Base-by-base conservation (phyloP, 1,140 invertebrate genomes). In the Cardiocondyla obscurior region DNA sequence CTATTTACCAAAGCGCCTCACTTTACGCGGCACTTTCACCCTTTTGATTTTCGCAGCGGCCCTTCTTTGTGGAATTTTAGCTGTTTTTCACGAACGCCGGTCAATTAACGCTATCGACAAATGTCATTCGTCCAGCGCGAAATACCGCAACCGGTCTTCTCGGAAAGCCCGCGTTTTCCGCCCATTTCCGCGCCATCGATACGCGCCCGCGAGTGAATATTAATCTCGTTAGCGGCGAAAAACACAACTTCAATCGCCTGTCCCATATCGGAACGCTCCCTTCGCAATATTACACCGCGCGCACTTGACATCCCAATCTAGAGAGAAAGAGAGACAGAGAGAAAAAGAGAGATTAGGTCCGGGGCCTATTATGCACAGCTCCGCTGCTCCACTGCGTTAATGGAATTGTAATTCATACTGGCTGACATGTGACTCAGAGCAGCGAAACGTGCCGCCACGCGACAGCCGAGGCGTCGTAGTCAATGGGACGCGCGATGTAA, bases 361-460 rank as follows among this genome's bases (percentile, higher is more conserved):
- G 33, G 36, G 42, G n/a, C 33, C 22, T 39, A 79, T 79, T 79
- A 79, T 79, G 74, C 74, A 79, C 46, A 79, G 74, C 33, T 53
- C 62, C 25, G 60, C 44, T 67, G 25, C 46, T 79, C 62, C 53
- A 53, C 62, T 69, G 53, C 81, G 73, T 86, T 92, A 92, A 92
- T 92, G 90, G 91, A 91, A 91, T 91, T 91, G 90, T 92, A 92
- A 92, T 91, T 92, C 89, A 77, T 76, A 72, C 57, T 49, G 82
- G 84, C 55, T 77, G 77, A 88, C 85, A 84, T 85, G 87, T 88
- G 88, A 85, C 58, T 89, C 85, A 90, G 87, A 67, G 65, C 53
- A 74, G 58, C 30, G 65, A 36, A 89, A 81, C 88, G 88, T 88
- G 87, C 67, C 87, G 87, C 74, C 87, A 89, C 88, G 87, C 77